Base-by-base conservation (phyloP, 2,797 vertebrate species). In the Lagodon rhomboides region DNA sequence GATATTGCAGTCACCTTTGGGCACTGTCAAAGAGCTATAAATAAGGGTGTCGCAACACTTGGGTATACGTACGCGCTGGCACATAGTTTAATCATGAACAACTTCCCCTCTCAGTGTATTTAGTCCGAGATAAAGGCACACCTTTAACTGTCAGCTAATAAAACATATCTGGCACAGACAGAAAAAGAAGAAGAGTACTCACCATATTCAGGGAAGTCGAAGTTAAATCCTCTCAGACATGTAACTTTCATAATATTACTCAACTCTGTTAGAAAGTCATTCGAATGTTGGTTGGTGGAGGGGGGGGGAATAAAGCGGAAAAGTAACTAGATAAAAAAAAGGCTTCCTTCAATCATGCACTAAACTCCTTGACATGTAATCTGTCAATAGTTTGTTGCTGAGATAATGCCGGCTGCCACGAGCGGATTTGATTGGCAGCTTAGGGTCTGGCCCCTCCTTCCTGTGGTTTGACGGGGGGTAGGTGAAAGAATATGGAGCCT, bases 161-260 rank as follows among this genome's bases (percentile, higher is more conserved):
- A 91, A 89, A 91, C 75, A 86, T 68, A 80, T 87, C 82, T 85
- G 60, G 58, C 78, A 90, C 75, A 86, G 75, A 68, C 20, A 82
- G 58, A 85, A 80, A 87, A 87, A 91, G 86, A 92, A 91, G 88
- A 91, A 88, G 86, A 92, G 95, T 92, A 97, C 97, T 99, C 95
- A 99, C 98, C 98, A 98, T 99, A 97, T 98, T 98, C 98, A 97
- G 97, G 97, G 97, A 97, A 97, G 96, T 97, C 97, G 96, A 98
- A 97, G 97, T 97, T 97, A 97, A 97, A 99, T 97, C 97, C 97
- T 97, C 97, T 97, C 96, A 98, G 97, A 96, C 97, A 99, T 97
- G 97, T 98, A 98, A 98, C 98, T 99, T 99, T 99, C 97, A 99
- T 99, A 98, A 97, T 98, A 99, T 94, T 93, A 93, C 94, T 95